Evolutionary conservation across 2,888 invertebrate genomes (phyloP), one percentile per base, ranked within the genome.

Genomic region (Steinernema hermaphroditum): DNA sequence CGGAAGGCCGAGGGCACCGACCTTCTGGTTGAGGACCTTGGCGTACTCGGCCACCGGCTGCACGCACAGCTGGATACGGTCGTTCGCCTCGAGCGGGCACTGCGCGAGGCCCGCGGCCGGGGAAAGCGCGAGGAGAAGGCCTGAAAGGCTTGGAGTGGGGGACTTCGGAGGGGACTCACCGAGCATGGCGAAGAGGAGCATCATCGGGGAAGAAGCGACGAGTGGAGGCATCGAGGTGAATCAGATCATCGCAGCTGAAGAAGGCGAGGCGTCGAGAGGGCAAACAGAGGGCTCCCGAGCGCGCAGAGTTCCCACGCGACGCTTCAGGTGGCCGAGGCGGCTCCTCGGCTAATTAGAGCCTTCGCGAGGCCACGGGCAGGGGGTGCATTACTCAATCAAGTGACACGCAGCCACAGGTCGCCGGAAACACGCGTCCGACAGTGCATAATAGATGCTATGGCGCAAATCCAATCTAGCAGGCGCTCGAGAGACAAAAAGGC

Each of bases 11-110:
- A n/a, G n/a, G n/a, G n/a, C n/a, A 70, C 70, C 62, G n/a, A 79
- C 81, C 74, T 84, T 81, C 37, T 77, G 75, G 74, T 83, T 85
- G 29, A 86, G 75, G 24, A 84, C 78, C 74, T 86, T 86, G 14
- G 86, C 85, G 62, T 85, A 85, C 29, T 85, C 82, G n/a, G 84
- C 84, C 8, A 86, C 86, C n/a, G 86, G 86, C 44, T 80, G 81
- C 8, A 86, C 86, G 74, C 86, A 86, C 57, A 79, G 80, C 70
- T 83, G 85, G 80, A 85, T 86, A 41, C 79, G 75, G 8, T 78
- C 75, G 73, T 82, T 83, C 32, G 81, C 75, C 16, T 74, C 68
- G 19, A 76, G 72, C 6, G 85, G 82, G 74, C 85, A 85, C 41
- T 72, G 74, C 32, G 57, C 50, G n/a, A 34, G 12, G 32, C 29